Percentiles rank a stretch among this genome's conserved stretches.
Evolutionary conservation across 2,888 invertebrate genomes (phyloP).

Genomic region (Beris chalybata): DNA sequence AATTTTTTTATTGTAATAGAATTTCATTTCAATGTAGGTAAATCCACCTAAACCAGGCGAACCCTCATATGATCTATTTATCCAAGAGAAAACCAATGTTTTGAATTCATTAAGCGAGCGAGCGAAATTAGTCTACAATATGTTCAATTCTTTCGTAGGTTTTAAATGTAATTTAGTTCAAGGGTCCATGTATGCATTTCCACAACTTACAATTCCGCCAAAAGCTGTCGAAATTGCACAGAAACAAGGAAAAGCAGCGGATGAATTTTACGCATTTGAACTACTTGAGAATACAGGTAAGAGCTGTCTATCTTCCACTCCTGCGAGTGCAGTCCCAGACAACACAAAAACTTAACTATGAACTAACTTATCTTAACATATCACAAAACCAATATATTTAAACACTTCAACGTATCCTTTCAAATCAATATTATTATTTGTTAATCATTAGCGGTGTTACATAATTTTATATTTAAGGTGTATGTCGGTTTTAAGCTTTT

Average conservation of each 20-base stretch:
- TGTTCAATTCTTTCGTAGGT: constrained; percentile 89
- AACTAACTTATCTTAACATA: too few relatives aligned
- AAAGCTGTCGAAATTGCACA: constrained; percentile 85
- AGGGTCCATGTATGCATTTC: constrained; percentile 99
- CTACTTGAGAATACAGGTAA: constrained; percentile 82
- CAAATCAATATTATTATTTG: too few relatives aligned
- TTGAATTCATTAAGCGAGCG: constrained; percentile 73
- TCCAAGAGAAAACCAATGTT: constrained; percentile 72
- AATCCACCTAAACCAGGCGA: constrained; percentile 85
- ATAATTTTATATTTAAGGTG: too few relatives aligned
- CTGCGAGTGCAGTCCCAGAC: too few relatives aligned
- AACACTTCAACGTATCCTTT: constrained; percentile 1
- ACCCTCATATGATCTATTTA: constrained; percentile 80
- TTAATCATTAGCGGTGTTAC: constrained; percentile 10
- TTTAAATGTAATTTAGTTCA: constrained; percentile 81
- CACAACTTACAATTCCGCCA: constrained; percentile 76
- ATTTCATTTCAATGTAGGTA: constrained; percentile 44
- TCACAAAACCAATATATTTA: too few relatives aligned
- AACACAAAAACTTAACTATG: neutral
- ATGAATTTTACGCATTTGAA: constrained; percentile 90
- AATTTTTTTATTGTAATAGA: neutral
- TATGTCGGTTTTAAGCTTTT: too few relatives aligned
- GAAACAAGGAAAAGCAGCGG: constrained; percentile 71
- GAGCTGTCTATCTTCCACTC: neutral
- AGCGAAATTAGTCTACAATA: constrained; percentile 81